phyloP scores from a whole-genome alignment of 2,113 vertebrate genomes.

The Pseudopipra pipra region DNA sequence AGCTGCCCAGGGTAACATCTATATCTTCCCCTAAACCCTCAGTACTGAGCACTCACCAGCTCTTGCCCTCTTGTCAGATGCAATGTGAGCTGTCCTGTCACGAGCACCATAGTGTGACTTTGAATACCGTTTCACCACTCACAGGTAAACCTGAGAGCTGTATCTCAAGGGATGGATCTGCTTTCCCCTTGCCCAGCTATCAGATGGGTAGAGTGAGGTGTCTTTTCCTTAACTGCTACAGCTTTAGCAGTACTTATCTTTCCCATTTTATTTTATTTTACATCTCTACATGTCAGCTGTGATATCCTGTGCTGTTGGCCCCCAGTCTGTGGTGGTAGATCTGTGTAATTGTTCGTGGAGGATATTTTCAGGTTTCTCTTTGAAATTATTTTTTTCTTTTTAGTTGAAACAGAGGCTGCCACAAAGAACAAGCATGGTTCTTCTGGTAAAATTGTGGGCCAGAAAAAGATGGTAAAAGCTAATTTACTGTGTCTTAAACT shows the following conservation, averaged over 20 bases:
- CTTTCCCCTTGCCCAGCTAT: background rate
- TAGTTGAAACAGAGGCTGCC: background rate
- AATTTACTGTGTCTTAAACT: background rate
- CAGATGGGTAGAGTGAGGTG: background rate
- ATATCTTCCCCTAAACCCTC: background rate
- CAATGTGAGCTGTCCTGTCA: accelerated
- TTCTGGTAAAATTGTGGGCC: background rate
- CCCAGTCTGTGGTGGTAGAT: background rate
- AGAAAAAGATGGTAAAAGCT: background rate
- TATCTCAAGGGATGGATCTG: too few relatives aligned
- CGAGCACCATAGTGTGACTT: accelerated
- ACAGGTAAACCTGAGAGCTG: background rate
- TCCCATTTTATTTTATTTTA: background rate
- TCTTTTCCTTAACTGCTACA: background rate
- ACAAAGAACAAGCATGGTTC: background rate
- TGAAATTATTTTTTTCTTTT: background rate
- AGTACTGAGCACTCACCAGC: background rate
- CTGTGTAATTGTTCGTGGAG: background rate
- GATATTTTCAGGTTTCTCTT: background rate
- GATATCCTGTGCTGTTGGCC: background rate
- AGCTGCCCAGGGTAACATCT: accelerated
- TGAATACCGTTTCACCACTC: too few relatives aligned
- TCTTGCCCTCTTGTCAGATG: too few relatives aligned
- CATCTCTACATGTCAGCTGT: background rate
- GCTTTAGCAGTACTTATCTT: background rate